Conservation (phyloP, 2,888 invertebrate species). For the Pheosia gnoma region DNA sequence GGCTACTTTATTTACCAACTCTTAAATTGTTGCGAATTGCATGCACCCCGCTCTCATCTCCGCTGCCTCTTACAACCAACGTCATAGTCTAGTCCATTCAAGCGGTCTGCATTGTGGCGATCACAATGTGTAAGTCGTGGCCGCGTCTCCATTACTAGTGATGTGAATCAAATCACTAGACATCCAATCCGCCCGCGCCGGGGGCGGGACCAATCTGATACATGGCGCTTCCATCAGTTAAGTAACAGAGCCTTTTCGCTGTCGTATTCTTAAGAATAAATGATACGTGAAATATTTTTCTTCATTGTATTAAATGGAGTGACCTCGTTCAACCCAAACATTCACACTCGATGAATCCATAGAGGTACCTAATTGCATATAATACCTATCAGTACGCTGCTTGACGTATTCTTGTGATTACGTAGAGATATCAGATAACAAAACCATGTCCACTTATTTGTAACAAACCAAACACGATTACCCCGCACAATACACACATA, state of each 20-base stretch:
- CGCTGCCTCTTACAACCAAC: constrained; percentile 1
- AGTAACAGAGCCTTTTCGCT: background rate
- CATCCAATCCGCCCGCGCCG: constrained; percentile 23
- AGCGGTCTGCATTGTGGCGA: constrained; percentile 20
- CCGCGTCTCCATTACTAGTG: constrained; percentile 38
- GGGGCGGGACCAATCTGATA: constrained; percentile 6
- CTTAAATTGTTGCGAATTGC: no score
- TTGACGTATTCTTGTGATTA: no score
- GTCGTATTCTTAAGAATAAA: background rate
- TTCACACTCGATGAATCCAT: no score
- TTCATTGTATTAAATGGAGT: no score
- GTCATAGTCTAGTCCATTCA: constrained; percentile 12
- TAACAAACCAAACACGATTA: constrained; percentile 3
- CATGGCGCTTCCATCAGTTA: background rate
- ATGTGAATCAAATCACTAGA: constrained; percentile 5
- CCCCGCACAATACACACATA: constrained; percentile 29
- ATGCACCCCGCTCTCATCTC: background rate
- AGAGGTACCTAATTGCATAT: no score
- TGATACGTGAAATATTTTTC: background rate
- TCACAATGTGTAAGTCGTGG: constrained; percentile 19
- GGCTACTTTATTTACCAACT: no score
- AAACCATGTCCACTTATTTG: background rate
- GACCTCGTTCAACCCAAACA: no score
- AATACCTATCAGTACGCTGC: no score
- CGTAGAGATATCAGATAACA: background rate